A percentile compares a stretch with the other conserved stretches of the same genome.
Evolutionary conservation across 1,140 invertebrate species (phyloP).

Genomic region (Caenorhabditis inopinata): DNA sequence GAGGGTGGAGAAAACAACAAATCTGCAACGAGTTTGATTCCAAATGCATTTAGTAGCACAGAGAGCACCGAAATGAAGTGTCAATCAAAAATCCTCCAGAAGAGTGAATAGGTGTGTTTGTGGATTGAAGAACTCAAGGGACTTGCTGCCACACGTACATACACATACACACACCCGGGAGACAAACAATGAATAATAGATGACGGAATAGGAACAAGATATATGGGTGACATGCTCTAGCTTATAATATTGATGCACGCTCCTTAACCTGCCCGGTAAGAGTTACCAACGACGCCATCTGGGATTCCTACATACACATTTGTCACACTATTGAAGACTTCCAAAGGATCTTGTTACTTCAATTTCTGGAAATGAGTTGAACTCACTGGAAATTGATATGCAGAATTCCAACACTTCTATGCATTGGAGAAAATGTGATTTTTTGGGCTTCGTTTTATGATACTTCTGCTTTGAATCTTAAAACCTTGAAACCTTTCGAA

Average conservation of each 20-base stretch:
- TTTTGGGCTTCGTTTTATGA: no score
- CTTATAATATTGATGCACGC: conserved; percentile 26
- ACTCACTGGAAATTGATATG: no score
- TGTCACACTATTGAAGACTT: no score
- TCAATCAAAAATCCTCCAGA: conserved; percentile 31
- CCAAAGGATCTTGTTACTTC: no score
- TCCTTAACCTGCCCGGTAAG: conserved; percentile 8
- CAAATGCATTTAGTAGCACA: conserved; percentile 17
- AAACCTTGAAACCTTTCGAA: no score
- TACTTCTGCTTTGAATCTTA: no score
- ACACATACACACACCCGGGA: conserved; percentile 12
- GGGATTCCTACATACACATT: no score
- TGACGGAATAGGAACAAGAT: conserved; percentile 20
- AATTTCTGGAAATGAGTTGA: no score
- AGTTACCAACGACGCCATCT: neutral
- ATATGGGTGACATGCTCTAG: conserved; percentile 32
- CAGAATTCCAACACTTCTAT: no score
- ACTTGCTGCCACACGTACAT: conserved; percentile 23
- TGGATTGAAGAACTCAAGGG: conserved; percentile 21
- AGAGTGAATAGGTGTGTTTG: conserved; percentile 12
- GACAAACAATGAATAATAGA: conserved; percentile 34
- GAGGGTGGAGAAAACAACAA: neutral
- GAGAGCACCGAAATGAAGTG: conserved; percentile 32
- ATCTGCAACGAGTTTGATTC: conserved; percentile 18
- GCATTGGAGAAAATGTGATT: no score